Percentiles rank a stretch among this genome's conserved stretches.
Evolutionary conservation across 1,140 invertebrate genomes (phyloP).

Genomic region (Lordiphosa mommai): DNA sequence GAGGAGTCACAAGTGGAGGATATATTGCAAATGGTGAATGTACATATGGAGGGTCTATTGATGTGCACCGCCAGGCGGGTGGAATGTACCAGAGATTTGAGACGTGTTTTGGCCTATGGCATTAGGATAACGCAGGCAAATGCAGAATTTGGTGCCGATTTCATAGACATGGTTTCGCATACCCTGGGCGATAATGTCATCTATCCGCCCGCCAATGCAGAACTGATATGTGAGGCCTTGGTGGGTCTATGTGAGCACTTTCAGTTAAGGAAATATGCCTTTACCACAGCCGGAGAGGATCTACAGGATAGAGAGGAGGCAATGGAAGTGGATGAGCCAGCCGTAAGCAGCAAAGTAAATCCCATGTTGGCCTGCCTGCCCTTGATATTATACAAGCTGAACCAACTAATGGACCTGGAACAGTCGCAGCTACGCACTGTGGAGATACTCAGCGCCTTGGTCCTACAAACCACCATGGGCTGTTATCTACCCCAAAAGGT

Average conservation of each 20-base stretch:
- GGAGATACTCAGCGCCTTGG: slow-evolving; percentile 71
- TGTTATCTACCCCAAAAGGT: slow-evolving; percentile 81
- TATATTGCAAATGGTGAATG: slow-evolving; percentile 71
- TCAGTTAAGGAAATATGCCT: slow-evolving; percentile 63
- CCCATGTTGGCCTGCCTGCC: slow-evolving; percentile 63
- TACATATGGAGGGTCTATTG: slow-evolving; percentile 77
- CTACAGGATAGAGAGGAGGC: slow-evolving; percentile 12
- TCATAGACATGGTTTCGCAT: slow-evolving; percentile 65
- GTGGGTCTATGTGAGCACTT: slow-evolving; percentile 77
- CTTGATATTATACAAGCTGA: slow-evolving; percentile 69
- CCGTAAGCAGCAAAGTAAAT: slow-evolving; percentile 45
- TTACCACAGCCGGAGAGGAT: slow-evolving; percentile 11
- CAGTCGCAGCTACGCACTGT: slow-evolving; percentile 49
- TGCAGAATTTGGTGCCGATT: slow-evolving; percentile 57
- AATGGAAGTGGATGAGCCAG: slow-evolving; percentile 60
- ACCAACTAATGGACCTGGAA: slow-evolving; percentile 51
- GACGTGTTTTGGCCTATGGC: slow-evolving; percentile 61
- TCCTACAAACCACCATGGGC: slow-evolving; percentile 90
- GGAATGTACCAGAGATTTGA: slow-evolving; percentile 55
- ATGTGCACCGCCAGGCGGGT: slow-evolving; percentile 57
- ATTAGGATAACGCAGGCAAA: slow-evolving; percentile 66
- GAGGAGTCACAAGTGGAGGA: slow-evolving; percentile 51
- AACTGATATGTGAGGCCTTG: slow-evolving; percentile 68
- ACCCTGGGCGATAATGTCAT: slow-evolving; percentile 62
- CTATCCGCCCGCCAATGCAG: slow-evolving; percentile 60